Evolutionary conservation across 2,113 vertebrate species (phyloP).

Genomic region (Bothrops jararaca): DNA sequence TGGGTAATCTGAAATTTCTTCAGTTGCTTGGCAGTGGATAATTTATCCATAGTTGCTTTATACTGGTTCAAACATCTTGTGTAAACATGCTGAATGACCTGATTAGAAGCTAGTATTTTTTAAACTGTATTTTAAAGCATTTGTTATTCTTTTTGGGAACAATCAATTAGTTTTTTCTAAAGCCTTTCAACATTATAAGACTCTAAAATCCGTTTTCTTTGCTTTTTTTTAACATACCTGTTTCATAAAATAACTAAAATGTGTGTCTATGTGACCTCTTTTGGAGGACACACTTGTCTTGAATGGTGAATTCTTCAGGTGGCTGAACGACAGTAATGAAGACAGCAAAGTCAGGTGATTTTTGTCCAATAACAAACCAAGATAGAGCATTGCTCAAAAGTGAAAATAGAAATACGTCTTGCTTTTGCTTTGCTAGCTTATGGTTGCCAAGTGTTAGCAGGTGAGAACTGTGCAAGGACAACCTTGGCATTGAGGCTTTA

Average conservation of each 20-base stretch:
- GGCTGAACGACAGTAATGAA: not conserved
- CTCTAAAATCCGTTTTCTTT: not conserved
- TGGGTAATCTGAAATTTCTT: not conserved
- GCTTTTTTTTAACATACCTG: not conserved
- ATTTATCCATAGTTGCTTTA: not conserved
- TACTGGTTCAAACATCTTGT: not conserved
- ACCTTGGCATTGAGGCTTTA: not conserved
- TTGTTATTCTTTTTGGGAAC: not conserved
- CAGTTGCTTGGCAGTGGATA: not conserved
- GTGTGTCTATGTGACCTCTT: not conserved
- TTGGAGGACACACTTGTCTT: not conserved
- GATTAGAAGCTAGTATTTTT: not conserved
- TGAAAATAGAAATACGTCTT: not conserved
- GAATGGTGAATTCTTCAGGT: not conserved
- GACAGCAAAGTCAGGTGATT: not conserved
- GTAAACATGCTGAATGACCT: not conserved
- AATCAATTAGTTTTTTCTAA: not conserved
- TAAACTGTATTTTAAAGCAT: not conserved
- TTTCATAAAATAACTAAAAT: not conserved
- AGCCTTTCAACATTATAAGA: not conserved
- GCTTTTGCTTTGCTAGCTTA: not conserved
- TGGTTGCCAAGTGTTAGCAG: not conserved
- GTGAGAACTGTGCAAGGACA: not conserved
- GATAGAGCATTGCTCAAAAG: not conserved
- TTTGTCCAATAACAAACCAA: not conserved